Evolutionary conservation across 2,113 vertebrate species (phyloP).

Genomic region (Chloropsis cyanopogon): DNA sequence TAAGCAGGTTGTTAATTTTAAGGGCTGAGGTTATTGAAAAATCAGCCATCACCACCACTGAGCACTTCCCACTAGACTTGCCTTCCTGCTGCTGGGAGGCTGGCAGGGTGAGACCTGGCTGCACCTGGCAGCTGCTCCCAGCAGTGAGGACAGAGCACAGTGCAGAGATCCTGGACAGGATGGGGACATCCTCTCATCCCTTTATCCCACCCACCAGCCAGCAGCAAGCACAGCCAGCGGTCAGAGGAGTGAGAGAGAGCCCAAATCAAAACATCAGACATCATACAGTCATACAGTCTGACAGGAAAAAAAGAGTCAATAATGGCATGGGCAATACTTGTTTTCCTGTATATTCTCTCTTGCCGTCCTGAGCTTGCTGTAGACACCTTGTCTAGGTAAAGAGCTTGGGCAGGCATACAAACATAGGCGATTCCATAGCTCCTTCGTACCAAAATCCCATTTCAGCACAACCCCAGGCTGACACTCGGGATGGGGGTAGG

Average conservation of each 20-base stretch:
- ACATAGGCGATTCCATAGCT: background rate
- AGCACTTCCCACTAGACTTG: background rate
- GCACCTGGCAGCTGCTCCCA: background rate
- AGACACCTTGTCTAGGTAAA: background rate
- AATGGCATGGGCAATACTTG: rapidly evolving
- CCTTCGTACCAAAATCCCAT: rapidly evolving
- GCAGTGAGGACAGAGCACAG: rapidly evolving
- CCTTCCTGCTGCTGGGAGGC: background rate
- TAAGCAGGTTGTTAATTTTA: background rate
- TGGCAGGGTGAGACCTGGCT: background rate
- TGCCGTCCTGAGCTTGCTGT: background rate
- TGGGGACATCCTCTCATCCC: rapidly evolving
- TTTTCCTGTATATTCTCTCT: background rate
- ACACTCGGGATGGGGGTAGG: rapidly evolving
- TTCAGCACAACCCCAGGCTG: background rate
- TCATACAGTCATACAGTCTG: background rate
- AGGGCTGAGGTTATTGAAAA: background rate
- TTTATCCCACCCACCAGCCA: background rate
- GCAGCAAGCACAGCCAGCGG: rapidly evolving
- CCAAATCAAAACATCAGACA: background rate
- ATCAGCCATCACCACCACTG: too few relatives aligned
- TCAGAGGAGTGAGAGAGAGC: rapidly evolving
- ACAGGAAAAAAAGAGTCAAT: background rate
- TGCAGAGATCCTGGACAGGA: rapidly evolving
- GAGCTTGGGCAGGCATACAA: too few relatives aligned